Evolutionary conservation across 2,888 invertebrate species (phyloP), one percentile per base, ranked within the genome.

Genomic region (Meteorus colon): DNA sequence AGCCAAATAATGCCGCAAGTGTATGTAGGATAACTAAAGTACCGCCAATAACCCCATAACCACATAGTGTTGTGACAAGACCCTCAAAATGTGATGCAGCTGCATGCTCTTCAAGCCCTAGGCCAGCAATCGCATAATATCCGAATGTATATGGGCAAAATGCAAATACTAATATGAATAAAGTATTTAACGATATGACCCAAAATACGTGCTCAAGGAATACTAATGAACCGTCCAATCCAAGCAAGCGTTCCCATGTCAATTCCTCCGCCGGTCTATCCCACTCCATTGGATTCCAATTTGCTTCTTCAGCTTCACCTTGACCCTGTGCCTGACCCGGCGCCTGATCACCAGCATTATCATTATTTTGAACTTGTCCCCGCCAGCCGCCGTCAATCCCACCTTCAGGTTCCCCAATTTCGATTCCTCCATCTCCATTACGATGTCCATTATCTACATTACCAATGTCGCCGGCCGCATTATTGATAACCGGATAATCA

Each of bases 261-360:
- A 99, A 91, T 89, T 99, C 99, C 87, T 98, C 99, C 14, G 97
- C 97, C 0, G 98, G 98, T 79, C 98, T 92, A 87, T 99, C 98
- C 98, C 98, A 99, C 87, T 98, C 98, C 93, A 98, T 97, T 0
- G 98, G 98, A 90, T 98, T 98, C 98, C 98, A 98, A 86, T 98
- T 98, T 77, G 94, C 96, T 84, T 95, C 96, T 86, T 95, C 95
- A 4, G 94, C 93, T 73, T 88, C 86, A 45, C 92, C 90, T 83
- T 93, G 92, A 84, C 91, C 92, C 29, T 85, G 84, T 19, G 82
- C 75, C 74, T 84, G 80, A 73, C 82, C 81, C 74, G 79, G 78
- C 51, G 79, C 81, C 63, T 34, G 27, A 14, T 75, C 81, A 16
- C 79, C 80, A n/a, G 76, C 78, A 73, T 79, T 69, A 51, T 66